Base-by-base conservation (phyloP, 1,140 invertebrate genomes). In the Eriosoma lanigerum region DNA sequence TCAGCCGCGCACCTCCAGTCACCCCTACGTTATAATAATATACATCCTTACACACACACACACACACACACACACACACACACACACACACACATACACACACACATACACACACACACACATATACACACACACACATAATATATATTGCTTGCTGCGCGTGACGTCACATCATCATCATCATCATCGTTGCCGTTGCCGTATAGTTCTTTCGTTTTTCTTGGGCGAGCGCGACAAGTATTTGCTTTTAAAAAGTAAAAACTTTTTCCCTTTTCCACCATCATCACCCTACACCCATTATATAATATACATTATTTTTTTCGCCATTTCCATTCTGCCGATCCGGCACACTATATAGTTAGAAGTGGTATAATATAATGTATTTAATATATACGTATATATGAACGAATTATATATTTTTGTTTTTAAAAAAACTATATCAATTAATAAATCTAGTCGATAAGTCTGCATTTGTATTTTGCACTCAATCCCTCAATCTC, bases 201-300 rank as follows among this genome's bases (percentile, higher is more conserved):
- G 44, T 10, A 1, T 10, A 48, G 32, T 76, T 78, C 75, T 78
- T 78, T 62, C 56, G 75, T 46, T 78, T 60, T 78, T 78, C 56
- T 78, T 78, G 44, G 9, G 17, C 38, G 56, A 29, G 12, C 52
- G 72, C 72, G 75, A 78, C 75, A 78, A 78, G 75, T 78, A 78
- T 78, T 78, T 78, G 75, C 75, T 78, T 78, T 78, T 78, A 78
- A 78, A 78, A 78, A 78, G 54, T 78, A 60, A 76, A 78, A 78
- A 78, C 75, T 78, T 78, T 62, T 32, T 15, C 6, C 68, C 56
- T 32, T n/a, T 17, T 17, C 17, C 56, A 48, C 75, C 44, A 12
- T 24, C 13, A 8, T n/a, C n/a, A n/a, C n/a, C n/a, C 32, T 12
- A 24, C n/a, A 5, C 1, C 1, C 21, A 24, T 13, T 68, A 48